A percentile compares a stretch with the other conserved stretches of the same genome.
These are phyloP conservation scores for Tragelaphus strepsiceros DNA, from an alignment of 2,113 vertebrate species.

Conservation along the genomic window DNA sequence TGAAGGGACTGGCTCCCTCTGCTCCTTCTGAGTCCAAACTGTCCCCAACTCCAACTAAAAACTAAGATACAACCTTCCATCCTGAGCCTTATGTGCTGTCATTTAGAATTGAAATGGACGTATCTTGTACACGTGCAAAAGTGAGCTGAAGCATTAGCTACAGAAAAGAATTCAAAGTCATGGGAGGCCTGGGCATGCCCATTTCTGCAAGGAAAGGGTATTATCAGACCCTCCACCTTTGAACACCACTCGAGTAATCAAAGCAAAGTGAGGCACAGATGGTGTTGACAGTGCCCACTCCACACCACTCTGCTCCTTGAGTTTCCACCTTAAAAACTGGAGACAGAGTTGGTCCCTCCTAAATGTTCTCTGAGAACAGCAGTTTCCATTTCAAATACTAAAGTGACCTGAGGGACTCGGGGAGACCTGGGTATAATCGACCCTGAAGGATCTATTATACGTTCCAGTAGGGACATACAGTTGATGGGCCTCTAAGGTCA, in stretches of 20 bases:
- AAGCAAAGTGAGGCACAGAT: background rate
- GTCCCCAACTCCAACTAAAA: background rate
- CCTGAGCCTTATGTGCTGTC: rapidly evolving
- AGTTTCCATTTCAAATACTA: background rate
- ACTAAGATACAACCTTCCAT: background rate
- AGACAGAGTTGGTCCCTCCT: background rate
- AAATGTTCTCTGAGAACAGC: background rate
- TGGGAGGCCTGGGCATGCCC: background rate
- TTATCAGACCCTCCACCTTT: background rate
- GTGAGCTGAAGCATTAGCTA: background rate
- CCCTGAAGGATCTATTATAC: background rate
- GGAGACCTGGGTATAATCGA: rapidly evolving
- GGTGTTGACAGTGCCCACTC: background rate
- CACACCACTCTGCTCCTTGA: background rate
- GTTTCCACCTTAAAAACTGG: background rate
- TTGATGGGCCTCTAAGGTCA: rapidly evolving
- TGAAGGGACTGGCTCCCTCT: background rate
- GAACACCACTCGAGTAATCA: rapidly evolving
- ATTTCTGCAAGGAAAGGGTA: background rate
- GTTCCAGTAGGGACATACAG: background rate
- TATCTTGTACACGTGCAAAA: background rate
- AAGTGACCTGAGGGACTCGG: background rate
- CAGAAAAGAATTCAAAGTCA: rapidly evolving
- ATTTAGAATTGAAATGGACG: background rate
- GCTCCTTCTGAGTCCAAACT: background rate